Percentiles rank a stretch among this genome's conserved stretches.
Evolutionary conservation across 2,113 vertebrate species (phyloP).

Genomic region (Takifugu bimaculatus): DNA sequence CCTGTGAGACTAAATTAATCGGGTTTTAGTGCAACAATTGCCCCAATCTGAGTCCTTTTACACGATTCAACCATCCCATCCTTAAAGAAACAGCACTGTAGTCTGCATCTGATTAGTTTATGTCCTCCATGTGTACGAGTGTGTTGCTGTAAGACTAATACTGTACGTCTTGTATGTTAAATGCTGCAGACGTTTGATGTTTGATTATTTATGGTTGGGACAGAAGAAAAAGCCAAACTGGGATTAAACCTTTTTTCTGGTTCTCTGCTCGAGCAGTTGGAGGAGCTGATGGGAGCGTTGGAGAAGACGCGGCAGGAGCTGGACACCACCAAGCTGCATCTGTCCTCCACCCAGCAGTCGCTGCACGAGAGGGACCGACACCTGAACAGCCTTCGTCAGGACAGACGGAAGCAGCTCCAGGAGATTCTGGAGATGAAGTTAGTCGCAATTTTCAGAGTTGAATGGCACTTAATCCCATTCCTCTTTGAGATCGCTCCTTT

Average conservation of each 20-base stretch:
- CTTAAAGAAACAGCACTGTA: neutral
- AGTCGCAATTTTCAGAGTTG: conserved; percentile 55
- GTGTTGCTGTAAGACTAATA: neutral
- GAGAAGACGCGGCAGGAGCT: conserved; percentile 94
- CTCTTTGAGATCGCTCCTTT: too few species aligned
- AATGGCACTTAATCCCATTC: too few species aligned
- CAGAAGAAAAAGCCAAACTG: too few species aligned
- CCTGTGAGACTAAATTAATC: conserved; percentile 39
- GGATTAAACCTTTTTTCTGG: neutral
- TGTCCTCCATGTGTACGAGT: neutral
- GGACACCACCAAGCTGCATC: conserved; percentile 87
- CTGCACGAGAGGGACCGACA: conserved; percentile 89
- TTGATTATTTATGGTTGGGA: too few species aligned
- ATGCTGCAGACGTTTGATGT: neutral
- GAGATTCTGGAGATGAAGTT: conserved; percentile 99
- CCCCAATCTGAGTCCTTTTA: conserved; percentile 28
- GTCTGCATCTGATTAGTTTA: neutral
- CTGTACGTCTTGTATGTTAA: neutral
- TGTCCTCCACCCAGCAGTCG: conserved; percentile 90
- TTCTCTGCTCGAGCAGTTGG: conserved; percentile 74
- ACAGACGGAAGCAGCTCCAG: conserved; percentile 89
- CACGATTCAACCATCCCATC: conserved; percentile 15
- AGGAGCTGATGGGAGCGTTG: conserved; percentile 88
- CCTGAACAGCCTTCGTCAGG: conserved; percentile 83
- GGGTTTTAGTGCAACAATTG: conserved; percentile 19